Conservation (phyloP, 1,140 invertebrate species). For the Plectus sambesii region DNA sequence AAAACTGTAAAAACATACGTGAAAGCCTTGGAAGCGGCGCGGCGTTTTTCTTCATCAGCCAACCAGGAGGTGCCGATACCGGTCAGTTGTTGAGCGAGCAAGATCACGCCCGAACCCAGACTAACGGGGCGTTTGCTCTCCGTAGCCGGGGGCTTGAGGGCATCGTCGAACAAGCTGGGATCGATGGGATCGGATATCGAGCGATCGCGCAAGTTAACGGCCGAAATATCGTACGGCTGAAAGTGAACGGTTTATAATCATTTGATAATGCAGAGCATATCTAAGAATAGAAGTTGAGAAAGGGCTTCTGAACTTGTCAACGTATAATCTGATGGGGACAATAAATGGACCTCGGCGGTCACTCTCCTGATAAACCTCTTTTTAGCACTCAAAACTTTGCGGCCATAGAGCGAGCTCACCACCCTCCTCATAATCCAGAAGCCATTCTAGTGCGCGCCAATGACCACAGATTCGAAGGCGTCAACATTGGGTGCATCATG, state of each 20-base stretch:
- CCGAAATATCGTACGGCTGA: slow-evolving; percentile 20
- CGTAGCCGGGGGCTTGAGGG: slow-evolving; percentile 15
- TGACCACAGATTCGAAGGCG: no score
- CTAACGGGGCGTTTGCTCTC: slow-evolving; percentile 5
- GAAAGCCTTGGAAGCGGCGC: slow-evolving; percentile 1
- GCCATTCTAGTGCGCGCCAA: no score
- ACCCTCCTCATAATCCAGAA: no score
- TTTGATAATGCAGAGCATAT: neutral
- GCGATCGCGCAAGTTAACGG: no score
- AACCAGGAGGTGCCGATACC: no score
- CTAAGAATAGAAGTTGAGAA: no score
- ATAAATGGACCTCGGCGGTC: slow-evolving; percentile 14
- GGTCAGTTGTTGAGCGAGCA: slow-evolving; percentile 32
- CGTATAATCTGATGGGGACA: neutral
- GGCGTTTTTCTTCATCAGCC: slow-evolving; percentile 2
- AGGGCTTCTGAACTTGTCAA: no score
- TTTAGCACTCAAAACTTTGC: no score
- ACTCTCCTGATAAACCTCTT: no score
- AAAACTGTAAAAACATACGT: no score
- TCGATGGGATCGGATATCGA: slow-evolving; percentile 13
- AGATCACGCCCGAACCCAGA: slow-evolving; percentile 30
- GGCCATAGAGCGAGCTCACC: no score
- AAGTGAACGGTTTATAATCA: slow-evolving; percentile 11
- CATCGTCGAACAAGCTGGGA: slow-evolving; percentile 28
- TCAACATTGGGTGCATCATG: no score